Evolutionary conservation across 2,888 invertebrate genomes (phyloP).

Genomic region (Ectropis crepuscularia): DNA sequence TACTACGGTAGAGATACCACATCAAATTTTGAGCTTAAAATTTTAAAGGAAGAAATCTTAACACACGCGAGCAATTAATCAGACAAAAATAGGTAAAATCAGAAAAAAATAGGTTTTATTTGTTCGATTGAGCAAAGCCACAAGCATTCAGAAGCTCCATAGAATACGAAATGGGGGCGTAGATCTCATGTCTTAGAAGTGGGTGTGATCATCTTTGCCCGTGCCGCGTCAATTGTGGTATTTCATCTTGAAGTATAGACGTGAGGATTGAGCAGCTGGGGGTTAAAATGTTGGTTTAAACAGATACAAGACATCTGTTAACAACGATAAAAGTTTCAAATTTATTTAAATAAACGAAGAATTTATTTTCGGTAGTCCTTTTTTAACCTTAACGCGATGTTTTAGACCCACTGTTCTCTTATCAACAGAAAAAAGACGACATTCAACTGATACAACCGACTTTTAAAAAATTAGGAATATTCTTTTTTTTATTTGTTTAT

Average conservation of each 20-base stretch:
- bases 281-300: not conserved
- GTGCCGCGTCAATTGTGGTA: conserved; percentile 36
- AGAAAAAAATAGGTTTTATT: conserved; percentile 38
- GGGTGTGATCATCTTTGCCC: conserved; percentile 67
- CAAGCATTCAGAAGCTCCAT: conserved; percentile 25
- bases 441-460: no score
- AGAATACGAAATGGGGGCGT: conserved; percentile 54
- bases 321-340: no score
- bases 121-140: conserved; percentile 1
- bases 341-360: no score
- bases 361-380: no score
- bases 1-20: no score
- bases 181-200: conserved; percentile 59
- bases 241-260: conserved; percentile 25
- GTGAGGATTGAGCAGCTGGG: conserved; percentile 29
- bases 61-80: conserved; percentile 47
- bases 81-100: conserved; percentile 47
- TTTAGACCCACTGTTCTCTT: no score
- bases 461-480: no score
- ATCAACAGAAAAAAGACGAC: not conserved
- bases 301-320: no score
- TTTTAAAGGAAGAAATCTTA: not conserved
- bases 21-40: no score
- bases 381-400: no score
- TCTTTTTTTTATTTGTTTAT: not conserved